A percentile compares a stretch with the other conserved stretches of the same genome.
Evolutionary conservation across 2,113 vertebrate species (phyloP).

Genomic region (Saccopteryx leptura): DNA sequence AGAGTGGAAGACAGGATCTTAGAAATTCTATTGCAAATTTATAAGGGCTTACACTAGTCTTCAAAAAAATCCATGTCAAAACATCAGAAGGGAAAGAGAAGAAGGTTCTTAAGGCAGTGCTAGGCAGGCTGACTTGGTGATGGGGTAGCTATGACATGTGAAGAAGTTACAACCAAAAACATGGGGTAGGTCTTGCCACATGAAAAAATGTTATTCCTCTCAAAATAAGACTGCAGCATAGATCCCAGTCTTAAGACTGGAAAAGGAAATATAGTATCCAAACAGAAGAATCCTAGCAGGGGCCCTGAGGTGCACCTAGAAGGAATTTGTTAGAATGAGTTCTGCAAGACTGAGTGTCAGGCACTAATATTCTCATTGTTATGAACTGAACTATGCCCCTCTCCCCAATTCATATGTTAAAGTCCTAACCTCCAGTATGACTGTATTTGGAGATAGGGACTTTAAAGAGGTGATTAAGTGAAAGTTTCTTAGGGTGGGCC

Average conservation of each 20-base stretch:
- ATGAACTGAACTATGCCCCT: not conserved
- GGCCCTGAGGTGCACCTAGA: not conserved
- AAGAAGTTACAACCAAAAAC: not conserved
- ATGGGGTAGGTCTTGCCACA: not conserved
- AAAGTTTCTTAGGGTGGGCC: not conserved
- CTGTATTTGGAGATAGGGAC: not conserved
- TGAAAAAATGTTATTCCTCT: not conserved
- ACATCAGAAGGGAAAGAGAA: not conserved
- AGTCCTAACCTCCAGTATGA: not conserved
- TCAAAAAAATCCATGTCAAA: not conserved
- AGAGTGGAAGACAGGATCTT: not conserved
- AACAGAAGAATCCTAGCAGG: not conserved
- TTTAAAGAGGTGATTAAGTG: not conserved
- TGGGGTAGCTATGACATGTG: accelerated
- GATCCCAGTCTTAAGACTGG: not conserved
- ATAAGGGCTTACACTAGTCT: not conserved
- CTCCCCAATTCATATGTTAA: not conserved
- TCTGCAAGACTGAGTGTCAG: not conserved
- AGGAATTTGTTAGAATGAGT: not conserved
- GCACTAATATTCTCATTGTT: not conserved
- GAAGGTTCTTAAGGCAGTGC: too few species aligned
- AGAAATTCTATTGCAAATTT: not conserved
- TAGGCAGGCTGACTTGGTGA: not conserved
- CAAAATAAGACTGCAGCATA: not conserved
- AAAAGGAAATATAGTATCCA: not conserved